Percentiles rank a stretch among this genome's conserved stretches.
phyloP scores from a whole-genome alignment of 2,113 vertebrate genomes.

The Anser brachyrhynchus region DNA sequence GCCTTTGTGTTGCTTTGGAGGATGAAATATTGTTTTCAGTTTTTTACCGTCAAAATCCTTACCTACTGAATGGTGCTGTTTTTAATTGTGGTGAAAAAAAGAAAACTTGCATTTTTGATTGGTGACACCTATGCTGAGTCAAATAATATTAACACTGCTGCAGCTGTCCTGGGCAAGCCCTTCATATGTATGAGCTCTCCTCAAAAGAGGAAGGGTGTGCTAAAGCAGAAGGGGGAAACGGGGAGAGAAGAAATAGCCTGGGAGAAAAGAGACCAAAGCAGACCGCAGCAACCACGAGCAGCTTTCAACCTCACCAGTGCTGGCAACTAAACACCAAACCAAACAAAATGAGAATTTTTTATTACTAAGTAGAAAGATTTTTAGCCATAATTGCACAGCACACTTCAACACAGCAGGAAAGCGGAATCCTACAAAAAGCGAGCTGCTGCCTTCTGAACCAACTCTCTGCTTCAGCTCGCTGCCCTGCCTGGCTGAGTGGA shows the following conservation, averaged over 20 bases:
- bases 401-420: background rate
- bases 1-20: background rate
- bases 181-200: background rate
- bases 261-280: background rate
- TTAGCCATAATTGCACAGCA: background rate
- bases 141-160: background rate
- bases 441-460: background rate
- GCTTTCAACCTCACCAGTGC: background rate
- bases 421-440: background rate
- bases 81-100: background rate
- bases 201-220: background rate
- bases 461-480: background rate
- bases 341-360: background rate
- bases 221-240: background rate
- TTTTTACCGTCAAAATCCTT: background rate
- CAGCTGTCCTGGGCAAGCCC: background rate
- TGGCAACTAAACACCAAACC: background rate
- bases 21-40: background rate
- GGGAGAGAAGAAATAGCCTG: background rate
- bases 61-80: background rate
- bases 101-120: background rate
- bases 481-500: background rate
- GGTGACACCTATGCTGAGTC: background rate
- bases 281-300: fast-evolving
- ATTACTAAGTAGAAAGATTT: background rate